Base-by-base conservation (phyloP, 2,888 invertebrate genomes). In the Polia nebulosa region DNA sequence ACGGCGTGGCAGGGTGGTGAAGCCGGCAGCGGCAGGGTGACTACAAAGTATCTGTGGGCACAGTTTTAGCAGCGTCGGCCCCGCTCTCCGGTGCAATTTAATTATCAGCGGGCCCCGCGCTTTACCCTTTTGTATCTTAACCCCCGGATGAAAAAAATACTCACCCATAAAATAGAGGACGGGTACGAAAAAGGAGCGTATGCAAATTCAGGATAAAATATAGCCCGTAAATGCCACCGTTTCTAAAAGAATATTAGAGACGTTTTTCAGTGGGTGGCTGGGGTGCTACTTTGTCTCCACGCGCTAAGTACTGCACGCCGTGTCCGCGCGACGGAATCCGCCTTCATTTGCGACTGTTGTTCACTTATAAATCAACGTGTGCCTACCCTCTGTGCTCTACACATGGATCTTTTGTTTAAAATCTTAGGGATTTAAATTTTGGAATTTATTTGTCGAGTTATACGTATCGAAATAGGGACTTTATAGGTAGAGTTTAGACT, bases 181-280 rank as follows among this genome's bases (percentile, higher is more conserved):
- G 95, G 95, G 95, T 94, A 94, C 92, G 93, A 93, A 95, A 96
- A 95, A 96, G 94, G 94, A 95, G 96, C 95, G 96, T 96, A 96
- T 96, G 96, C 96, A 96, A 96, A 96, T 96, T 96, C 96, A 92
- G 96, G 96, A 96, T 96, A 96, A 96, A 96, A 96, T 96, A 96
- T 96, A 96, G 96, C 96, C 96, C 96, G 96, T 96, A 96, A 96
- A 96, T 96, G 96, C 96, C 96, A 95, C 95, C 95, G 96, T 96
- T 96, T 96, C 96, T 95, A 96, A 96, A 96, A 96, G 96, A 96
- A 96, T 96, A 96, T 96, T 96, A 96, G 96, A 96, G 95, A 95
- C 96, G 95, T 96, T 96, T 96, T 96, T 95, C 96, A 95, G 96
- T 95, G 96, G 96, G 96, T 93, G 94, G 95, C 84, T 90, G 91